Conservation (phyloP, 1,140 invertebrate species). For the Drosophila pallidifrons region DNA sequence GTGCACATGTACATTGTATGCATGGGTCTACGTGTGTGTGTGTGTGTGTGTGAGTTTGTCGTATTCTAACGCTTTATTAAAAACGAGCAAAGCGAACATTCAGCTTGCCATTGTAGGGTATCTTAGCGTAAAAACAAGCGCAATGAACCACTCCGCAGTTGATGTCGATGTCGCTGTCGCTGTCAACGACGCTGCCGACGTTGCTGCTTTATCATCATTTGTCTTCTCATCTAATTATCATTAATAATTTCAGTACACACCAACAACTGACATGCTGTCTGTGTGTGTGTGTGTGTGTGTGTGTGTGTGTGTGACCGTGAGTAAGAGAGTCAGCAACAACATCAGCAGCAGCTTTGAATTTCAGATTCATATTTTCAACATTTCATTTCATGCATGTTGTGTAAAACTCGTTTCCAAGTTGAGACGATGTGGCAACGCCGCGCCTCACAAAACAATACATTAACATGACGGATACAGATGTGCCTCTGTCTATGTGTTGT, state of each 20-base stretch:
- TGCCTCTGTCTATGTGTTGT: slow-evolving; percentile 24
- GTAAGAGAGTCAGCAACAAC: slow-evolving; percentile 27
- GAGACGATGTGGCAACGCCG: slow-evolving; percentile 51
- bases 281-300: too few species aligned
- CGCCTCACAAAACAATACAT: slow-evolving; percentile 21
- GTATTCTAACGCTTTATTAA: slow-evolving; percentile 32
- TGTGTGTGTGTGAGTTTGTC: slow-evolving; percentile 13
- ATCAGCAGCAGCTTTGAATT: slow-evolving; percentile 26
- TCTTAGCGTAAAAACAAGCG: slow-evolving; percentile 33
- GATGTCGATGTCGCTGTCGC: background rate
- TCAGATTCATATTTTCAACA: slow-evolving; percentile 25
- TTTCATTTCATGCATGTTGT: slow-evolving; percentile 37
- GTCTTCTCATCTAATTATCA: slow-evolving; percentile 50
- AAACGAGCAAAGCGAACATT: slow-evolving; percentile 2
- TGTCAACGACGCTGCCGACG: background rate
- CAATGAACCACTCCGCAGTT: slow-evolving; percentile 1
- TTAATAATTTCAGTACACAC: slow-evolving; percentile 35
- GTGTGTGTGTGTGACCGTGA: slow-evolving; percentile 14
- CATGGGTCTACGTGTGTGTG: slow-evolving; percentile 6
- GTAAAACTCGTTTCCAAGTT: slow-evolving; percentile 55
- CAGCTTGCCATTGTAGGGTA: slow-evolving; percentile 47
- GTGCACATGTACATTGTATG: background rate
- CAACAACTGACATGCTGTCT: background rate
- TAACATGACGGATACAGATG: slow-evolving; percentile 55
- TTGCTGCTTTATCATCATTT: slow-evolving; percentile 17